Conservation (phyloP, 2,113 vertebrate genomes). For the Picathartes gymnocephalus region DNA sequence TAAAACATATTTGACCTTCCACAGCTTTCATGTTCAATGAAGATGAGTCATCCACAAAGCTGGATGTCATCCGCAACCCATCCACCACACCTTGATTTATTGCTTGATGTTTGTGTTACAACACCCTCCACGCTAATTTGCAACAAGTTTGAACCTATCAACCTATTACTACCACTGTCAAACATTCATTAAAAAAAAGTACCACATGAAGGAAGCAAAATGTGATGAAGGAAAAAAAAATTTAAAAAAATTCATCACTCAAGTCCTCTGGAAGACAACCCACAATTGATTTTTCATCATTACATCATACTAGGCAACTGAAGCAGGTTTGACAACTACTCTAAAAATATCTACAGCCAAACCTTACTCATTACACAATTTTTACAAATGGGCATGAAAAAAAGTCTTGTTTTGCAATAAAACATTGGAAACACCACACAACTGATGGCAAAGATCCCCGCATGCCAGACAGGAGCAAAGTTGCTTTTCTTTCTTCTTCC, state of each 20-base stretch:
- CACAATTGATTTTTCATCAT: not conserved
- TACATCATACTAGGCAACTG: not conserved
- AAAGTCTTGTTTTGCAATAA: not conserved
- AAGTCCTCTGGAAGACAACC: not conserved
- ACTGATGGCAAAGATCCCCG: not conserved
- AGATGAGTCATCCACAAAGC: not conserved
- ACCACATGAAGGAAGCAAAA: not conserved
- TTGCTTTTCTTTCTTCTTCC: not conserved
- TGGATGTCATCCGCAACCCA: not conserved
- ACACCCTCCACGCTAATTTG: not conserved
- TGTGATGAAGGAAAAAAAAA: not conserved
- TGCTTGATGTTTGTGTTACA: not conserved
- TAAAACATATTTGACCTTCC: not conserved
- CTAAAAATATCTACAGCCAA: not conserved
- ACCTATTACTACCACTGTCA: not conserved
- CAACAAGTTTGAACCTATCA: not conserved
- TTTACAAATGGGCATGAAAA: not conserved
- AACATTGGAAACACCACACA: not conserved
- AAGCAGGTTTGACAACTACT: not conserved
- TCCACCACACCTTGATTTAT: not conserved
- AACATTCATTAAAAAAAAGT: not conserved
- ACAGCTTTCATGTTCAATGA: not conserved
- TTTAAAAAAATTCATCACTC: not conserved
- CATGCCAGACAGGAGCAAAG: not conserved
- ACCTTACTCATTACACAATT: not conserved